Base-by-base conservation (phyloP, 2,113 vertebrate species). In the Amphiprion ocellaris region DNA sequence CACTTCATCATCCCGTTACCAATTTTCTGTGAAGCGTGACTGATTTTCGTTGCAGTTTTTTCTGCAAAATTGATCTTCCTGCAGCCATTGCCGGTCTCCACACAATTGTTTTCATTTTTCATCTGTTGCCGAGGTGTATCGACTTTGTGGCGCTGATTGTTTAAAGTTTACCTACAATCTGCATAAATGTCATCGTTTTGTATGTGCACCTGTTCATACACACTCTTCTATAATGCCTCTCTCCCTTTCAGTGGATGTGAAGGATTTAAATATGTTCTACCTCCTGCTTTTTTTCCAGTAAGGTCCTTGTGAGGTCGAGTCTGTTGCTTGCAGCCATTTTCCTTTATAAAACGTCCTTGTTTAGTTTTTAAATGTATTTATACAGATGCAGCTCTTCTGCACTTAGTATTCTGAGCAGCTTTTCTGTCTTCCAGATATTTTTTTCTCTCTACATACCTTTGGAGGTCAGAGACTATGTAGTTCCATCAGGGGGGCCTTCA, bases 1-100 rank as follows among this genome's bases (percentile, higher is more conserved):
- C 37, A 82, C 85, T 86, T 87, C 69, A 79, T 89, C 85, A 87
- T 84, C 50, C 68, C 59, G 72, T 74, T 77, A 66, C 10, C 86
- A 78, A 59, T 74, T 75, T 76, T 68, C 82, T 49, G 7, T 62
- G 54, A 78, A 76, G 76, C 69, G 10, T 62, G 71, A 75, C 73
- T 84, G 74, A 83, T 92, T 87, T 86, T 84, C 10, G 4, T 70
- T 86, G 52, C 33, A 37, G 33, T 37, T 37, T 37, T 37, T 10
- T 49, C 79, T 60, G 41, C 4, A 71, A 53, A 85, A 85, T 78
- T 62, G 73, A 82, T 85, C 81, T 70, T 60, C 76, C 56, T 16
- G 47, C 66, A 52, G 5, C 55, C 59, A 6, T 50, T 47, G 26
- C 47, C 0, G 4, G 23, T 68, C 53, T 33, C 44, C 46, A 19